phyloP scores from a whole-genome alignment of 2,113 vertebrate genomes.

The Charina bottae region DNA sequence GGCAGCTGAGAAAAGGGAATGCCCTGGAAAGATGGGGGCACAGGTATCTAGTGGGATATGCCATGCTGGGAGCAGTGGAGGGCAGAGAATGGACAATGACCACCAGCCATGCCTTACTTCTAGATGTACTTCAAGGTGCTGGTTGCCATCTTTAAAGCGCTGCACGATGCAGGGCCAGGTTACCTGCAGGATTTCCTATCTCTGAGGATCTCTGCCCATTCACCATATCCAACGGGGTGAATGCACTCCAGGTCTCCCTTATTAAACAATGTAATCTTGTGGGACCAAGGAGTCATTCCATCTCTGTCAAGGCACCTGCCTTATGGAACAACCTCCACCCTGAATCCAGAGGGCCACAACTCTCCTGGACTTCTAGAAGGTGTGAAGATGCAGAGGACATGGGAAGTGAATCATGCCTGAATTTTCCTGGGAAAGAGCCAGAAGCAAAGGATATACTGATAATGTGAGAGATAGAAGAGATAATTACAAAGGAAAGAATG shows the following conservation, averaged over 20 bases:
- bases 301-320: not conserved
- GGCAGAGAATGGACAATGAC: not conserved
- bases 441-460: too few relatives aligned
- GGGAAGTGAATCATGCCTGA: not conserved
- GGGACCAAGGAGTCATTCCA: not conserved
- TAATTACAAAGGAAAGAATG: not conserved
- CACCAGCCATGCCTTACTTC: not conserved
- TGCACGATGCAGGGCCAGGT: too few relatives aligned
- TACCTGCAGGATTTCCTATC: not conserved
- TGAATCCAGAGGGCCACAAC: not conserved
- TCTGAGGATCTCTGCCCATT: not conserved
- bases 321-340: not conserved
- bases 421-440: not conserved
- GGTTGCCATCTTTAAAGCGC: too few relatives aligned
- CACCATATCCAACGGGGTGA: not conserved
- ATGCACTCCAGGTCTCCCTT: not conserved
- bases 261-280: not conserved
- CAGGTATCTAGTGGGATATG: not conserved
- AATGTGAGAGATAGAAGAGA: not conserved
- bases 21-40: not conserved
- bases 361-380: not conserved
- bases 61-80: too few relatives aligned
- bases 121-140: too few relatives aligned
- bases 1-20: not conserved
- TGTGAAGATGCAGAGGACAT: not conserved